Conservation (phyloP, 53 echinoderm and acorn worm genomes). For the Antedon mediterranea region DNA sequence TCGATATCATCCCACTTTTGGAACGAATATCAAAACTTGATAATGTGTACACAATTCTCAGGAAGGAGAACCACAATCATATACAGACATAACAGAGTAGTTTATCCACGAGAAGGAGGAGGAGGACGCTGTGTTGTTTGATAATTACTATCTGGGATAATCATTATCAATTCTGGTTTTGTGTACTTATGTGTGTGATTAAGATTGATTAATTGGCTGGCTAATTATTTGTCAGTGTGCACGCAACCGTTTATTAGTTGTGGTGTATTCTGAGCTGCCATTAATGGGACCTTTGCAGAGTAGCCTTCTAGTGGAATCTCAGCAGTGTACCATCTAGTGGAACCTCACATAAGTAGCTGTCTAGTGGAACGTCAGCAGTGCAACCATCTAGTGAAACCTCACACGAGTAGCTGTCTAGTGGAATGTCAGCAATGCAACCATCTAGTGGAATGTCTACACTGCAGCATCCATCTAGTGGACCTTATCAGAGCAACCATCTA, state of each 20-base stretch:
- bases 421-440: no score
- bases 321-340: no score
- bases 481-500: no score
- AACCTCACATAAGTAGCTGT: no score
- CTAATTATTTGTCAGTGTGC: not conserved
- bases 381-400: no score
- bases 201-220: not conserved
- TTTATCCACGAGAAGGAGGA: not conserved
- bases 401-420: no score
- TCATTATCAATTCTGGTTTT: not conserved
- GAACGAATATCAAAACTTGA: conserved; percentile 83
- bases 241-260: not conserved
- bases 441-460: no score
- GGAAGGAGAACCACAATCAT: conserved; percentile 98
- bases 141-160: not conserved
- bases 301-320: no score
- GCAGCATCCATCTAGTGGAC: no score
- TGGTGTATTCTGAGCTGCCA: no score
- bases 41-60: conserved; percentile 87
- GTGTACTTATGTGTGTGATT: not conserved
- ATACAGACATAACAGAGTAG: conserved; percentile 65
- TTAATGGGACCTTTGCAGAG: no score
- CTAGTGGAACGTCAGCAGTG: no score
- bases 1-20: conserved; percentile 83
- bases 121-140: not conserved